Percentiles rank a stretch among this genome's conserved stretches.
These are phyloP conservation scores for Busseola fusca DNA, from an alignment of 2,888 invertebrate genomes.

Conservation along the genomic window DNA sequence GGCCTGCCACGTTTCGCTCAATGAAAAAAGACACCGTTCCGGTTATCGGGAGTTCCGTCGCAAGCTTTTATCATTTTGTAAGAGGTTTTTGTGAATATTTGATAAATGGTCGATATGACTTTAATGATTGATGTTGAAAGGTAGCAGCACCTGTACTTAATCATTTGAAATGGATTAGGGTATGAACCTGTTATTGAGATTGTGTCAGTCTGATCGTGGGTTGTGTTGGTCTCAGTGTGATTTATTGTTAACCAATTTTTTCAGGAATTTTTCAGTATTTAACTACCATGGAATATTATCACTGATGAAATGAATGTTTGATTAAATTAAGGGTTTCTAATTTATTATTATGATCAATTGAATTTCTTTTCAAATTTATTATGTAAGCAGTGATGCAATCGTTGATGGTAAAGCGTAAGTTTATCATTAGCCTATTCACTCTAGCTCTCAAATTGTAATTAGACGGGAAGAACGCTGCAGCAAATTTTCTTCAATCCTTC, in stretches of 20 bases:
- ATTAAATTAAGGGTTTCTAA: neutral
- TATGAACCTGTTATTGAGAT: conserved; percentile 29
- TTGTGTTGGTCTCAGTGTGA: conserved; percentile 22
- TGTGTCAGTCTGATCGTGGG: conserved; percentile 14
- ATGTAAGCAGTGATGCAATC: too few relatives aligned
- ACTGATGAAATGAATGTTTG: conserved; percentile 1
- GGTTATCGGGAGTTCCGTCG: conserved; percentile 66
- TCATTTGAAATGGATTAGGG: conserved; percentile 54
- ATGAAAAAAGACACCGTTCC: conserved; percentile 71
- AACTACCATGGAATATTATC: neutral
- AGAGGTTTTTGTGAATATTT: conserved; percentile 73
- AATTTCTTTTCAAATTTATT: too few relatives aligned
- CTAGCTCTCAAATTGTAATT: too few relatives aligned
- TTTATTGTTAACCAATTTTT: conserved; percentile 30
- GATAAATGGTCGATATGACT: conserved; percentile 70
- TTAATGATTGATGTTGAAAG: conserved; percentile 61
- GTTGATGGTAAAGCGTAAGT: too few relatives aligned
- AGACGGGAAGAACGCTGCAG: too few relatives aligned
- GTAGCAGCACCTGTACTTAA: conserved; percentile 40
- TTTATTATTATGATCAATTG: neutral
- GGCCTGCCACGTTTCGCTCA: conserved; percentile 63
- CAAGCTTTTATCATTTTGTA: conserved; percentile 72
- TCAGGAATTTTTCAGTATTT: conserved; percentile 4
- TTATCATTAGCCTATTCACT: too few relatives aligned
- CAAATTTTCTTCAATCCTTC: too few relatives aligned